These are phyloP conservation scores for Tipula confusa DNA, from an alignment of 2,888 invertebrate species.

Conservation along the genomic window DNA sequence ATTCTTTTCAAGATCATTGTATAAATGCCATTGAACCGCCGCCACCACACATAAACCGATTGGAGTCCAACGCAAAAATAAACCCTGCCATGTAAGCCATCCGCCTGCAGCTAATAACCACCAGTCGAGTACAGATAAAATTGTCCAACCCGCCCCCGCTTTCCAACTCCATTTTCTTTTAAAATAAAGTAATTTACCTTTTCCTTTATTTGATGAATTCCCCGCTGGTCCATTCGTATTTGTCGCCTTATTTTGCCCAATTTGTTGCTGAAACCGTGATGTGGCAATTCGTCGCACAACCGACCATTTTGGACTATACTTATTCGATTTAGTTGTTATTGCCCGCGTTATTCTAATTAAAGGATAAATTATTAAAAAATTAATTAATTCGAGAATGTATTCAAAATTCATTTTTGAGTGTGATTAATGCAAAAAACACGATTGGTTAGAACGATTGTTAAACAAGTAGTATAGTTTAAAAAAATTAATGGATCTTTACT, in stretches of 20 bases:
- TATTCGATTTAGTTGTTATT: neutral
- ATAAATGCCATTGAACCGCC: constrained; percentile 54
- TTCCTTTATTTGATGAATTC: constrained; percentile 32
- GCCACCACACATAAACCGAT: constrained; percentile 61
- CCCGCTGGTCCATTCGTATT: neutral
- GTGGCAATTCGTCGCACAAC: neutral
- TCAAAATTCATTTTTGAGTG: neutral
- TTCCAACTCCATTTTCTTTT: constrained; percentile 38
- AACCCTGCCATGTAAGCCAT: constrained; percentile 61
- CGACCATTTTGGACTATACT: constrained; percentile 3
- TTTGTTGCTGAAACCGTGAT: neutral
- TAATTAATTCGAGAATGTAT: neutral
- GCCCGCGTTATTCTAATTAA: neutral
- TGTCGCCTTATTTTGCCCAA: neutral
- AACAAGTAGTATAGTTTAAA: neutral
- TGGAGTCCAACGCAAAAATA: constrained; percentile 64
- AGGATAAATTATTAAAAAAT: neutral
- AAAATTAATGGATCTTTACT: neutral
- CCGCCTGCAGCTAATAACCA: constrained; percentile 40
- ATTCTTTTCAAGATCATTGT: constrained; percentile 41
- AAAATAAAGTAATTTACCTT: constrained; percentile 40
- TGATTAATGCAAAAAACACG: neutral
- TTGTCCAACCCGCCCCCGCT: constrained; percentile 38
- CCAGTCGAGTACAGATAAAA: constrained; percentile 40
- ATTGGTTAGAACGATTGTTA: neutral